Percentiles rank a stretch among this genome's conserved stretches.
Evolutionary conservation across 2,113 vertebrate genomes (phyloP).

Genomic region (rabbit (Oryctolagus cuniculus)): mOryCun1.1 NC_091437.1:42179001-42179500

Average conservation of each 20-base stretch:
- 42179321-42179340: background rate
- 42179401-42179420: background rate
- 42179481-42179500: background rate
- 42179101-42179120: background rate
- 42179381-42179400: background rate
- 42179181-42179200: constrained; percentile 19
- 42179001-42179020: background rate
- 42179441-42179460: background rate
- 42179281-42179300: constrained; percentile 38
- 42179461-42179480: background rate
- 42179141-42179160: background rate
- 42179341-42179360: background rate
- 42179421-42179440: background rate
- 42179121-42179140: background rate
- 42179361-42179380: background rate
- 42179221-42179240: constrained; percentile 8
- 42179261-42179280: background rate
- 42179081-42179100: background rate
- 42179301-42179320: background rate
- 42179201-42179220: background rate
- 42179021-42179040: background rate
- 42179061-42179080: background rate
- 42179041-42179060: background rate
- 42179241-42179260: constrained; percentile 27
- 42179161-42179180: background rate